Base-by-base conservation (phyloP, 2,797 vertebrate species). In the Cuniculus paca region DNA sequence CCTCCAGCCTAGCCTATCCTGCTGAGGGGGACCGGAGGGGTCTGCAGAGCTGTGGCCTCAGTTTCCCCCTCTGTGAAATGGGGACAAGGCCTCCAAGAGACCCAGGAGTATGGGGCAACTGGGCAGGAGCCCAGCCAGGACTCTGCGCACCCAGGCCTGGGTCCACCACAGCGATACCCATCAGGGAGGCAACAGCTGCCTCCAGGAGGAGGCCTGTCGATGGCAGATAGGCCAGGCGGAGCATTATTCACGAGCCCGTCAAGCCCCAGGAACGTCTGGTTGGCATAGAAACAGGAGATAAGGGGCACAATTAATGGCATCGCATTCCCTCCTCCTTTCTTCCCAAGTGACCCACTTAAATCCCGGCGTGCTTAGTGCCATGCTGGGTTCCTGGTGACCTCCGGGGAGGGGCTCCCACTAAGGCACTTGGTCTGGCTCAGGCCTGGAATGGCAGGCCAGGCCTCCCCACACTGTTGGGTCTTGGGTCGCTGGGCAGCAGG, bases 321-420 rank as follows among this genome's bases (percentile, higher is more conserved):
- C 96, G 58, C 93, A 77, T 97, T 97, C 97, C 95, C 96, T 97
- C 96, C 95, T 97, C 96, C 96, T 96, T 97, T 98, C 97, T 98
- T 98, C 96, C 90, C 93, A 96, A 97, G 96, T 98, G 98, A 98
- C 98, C 98, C 98, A 98, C 96, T 98, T 98, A 97, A 97, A 95
- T 97, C 93, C 91, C 86, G 16, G 96, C 6, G 77, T 77, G 74
- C 96, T 88, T 0, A 56, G 95, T 97, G 96, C 97, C 96, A 92
- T 10, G 60, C 94, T 90, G 84, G 90, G 93, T 61, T 65, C 80
- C 1, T 2, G 24, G 84, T 48, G 54, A 97, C 96, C 95, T 17
- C 91, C 34, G 36, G 96, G 96, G 96, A 96, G 93, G 78, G 28
- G 0, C 91, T 17, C 84, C 20, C 50, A 54, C 20, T 26, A 48